Percentiles rank a stretch among this genome's conserved stretches.
These are phyloP conservation scores for Corythornis madagascariensis DNA, from an alignment of 2,113 vertebrate species.

Conservation along the genomic window DNA sequence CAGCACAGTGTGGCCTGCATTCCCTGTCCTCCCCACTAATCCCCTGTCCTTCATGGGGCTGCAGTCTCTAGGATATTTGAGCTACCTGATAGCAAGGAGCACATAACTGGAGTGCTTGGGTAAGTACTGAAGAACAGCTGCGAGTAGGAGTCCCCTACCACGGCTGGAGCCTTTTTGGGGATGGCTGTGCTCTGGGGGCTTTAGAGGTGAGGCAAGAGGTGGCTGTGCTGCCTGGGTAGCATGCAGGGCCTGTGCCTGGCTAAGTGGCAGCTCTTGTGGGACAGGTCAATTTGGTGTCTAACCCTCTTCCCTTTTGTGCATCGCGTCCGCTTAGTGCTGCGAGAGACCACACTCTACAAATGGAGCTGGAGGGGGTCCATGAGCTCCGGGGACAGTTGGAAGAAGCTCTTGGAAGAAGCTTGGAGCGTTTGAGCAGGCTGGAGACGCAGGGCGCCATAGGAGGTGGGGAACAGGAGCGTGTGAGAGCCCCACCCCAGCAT, in stretches of 20 bases:
- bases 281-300: not conserved
- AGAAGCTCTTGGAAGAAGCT: slow-evolving; percentile 85
- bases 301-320: slow-evolving; percentile 54
- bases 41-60: slow-evolving; percentile 22
- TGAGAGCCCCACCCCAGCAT: slow-evolving; percentile 83
- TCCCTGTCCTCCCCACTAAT: not conserved
- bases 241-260: not conserved
- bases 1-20: not conserved
- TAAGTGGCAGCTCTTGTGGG: not conserved
- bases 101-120: slow-evolving; percentile 11
- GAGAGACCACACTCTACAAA: slow-evolving; percentile 83
- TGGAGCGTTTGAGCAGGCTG: slow-evolving; percentile 77
- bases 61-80: slow-evolving; percentile 41
- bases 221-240: not conserved
- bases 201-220: slow-evolving; percentile 2
- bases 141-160: not conserved
- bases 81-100: slow-evolving; percentile 41
- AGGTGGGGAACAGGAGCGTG: slow-evolving; percentile 93
- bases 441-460: slow-evolving; percentile 80
- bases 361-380: slow-evolving; percentile 87
- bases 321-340: slow-evolving; percentile 70
- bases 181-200: not conserved
- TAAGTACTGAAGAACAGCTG: slow-evolving; percentile 35
- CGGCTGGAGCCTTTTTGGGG: not conserved
- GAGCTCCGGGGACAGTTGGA: slow-evolving; percentile 88